Base-by-base conservation (phyloP, 2,113 vertebrate species). In the Actenoides hombroni region DNA sequence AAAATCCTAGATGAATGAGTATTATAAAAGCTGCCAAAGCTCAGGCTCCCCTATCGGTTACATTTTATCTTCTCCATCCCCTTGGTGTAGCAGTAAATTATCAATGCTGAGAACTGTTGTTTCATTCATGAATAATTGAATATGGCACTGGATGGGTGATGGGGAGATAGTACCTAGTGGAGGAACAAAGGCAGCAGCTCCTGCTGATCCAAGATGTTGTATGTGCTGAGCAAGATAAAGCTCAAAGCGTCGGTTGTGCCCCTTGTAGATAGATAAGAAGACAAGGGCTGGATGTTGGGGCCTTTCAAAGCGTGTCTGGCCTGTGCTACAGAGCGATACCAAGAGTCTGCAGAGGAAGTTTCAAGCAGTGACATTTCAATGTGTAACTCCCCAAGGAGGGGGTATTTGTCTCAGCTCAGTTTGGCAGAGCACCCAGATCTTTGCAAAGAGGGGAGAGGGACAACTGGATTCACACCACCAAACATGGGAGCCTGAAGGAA, bases 41-140 rank as follows among this genome's bases (percentile, higher is more conserved):
- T 97, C 96, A 88, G 73, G 81, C 96, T 97, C 96, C 94, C 92
- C 40, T 90, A 88, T 97, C 95, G 96, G 98, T 98, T 98, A 97
- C 95, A 96, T 97, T 97, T 97, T 98, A 83, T 95, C 96, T 97
- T 92, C 96, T 90, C 73, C 57, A 75, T 94, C 96, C 96, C 95
- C 94, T 97, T 97, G 92, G 95, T 97, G 96, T 98, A 97, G 95
- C 71, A 92, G 95, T 98, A 95, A 98, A 99, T 98, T 98, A 98
- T 98, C 98, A 98, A 98, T 96, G 96, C 84, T 97, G 97, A 97
- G 98, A 96, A 98, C 96, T 97, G 97, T 97, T 98, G 98, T 98
- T 98, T 97, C 96, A 95, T 97, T 98, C 95, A 98, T 99, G 97
- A 98, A 99, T 99, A 98, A 99, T 99, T 98, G 93, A 98, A 64